A percentile compares a stretch with the other conserved stretches of the same genome.
These are phyloP conservation scores for Dreissena polymorpha DNA, from an alignment of 1,140 invertebrate genomes.

Conservation along the genomic window DNA sequence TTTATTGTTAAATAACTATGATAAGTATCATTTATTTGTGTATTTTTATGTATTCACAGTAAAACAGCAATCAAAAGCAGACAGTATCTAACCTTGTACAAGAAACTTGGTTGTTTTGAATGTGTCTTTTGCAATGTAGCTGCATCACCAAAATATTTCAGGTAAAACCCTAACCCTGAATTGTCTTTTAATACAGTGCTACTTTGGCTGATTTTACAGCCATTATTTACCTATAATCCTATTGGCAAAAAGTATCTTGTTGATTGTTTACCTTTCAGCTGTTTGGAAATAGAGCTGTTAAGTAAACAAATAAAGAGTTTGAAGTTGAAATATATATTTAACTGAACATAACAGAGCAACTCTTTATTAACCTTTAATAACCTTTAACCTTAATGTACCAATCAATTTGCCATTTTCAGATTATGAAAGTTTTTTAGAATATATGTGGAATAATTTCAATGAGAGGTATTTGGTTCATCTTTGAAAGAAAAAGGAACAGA, in stretches of 20 bases:
- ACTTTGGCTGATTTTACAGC: background rate
- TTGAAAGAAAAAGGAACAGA: too few species aligned
- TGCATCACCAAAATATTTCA: constrained; percentile 54
- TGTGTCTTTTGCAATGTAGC: constrained; percentile 58
- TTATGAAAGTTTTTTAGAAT: too few species aligned
- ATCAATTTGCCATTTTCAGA: too few species aligned
- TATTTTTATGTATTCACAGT: constrained; percentile 29
- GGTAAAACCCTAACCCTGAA: constrained; percentile 42
- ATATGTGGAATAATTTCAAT: too few species aligned
- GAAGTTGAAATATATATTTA: background rate
- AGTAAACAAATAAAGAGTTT: background rate
- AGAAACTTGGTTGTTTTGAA: constrained; percentile 65
- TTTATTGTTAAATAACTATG: background rate
- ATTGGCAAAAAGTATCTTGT: background rate
- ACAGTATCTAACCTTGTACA: constrained; percentile 60
- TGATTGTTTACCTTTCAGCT: background rate
- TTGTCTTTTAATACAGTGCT: background rate
- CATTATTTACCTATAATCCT: background rate
- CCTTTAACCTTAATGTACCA: too few species aligned
- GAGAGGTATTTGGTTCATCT: too few species aligned
- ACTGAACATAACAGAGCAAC: background rate
- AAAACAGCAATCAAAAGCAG: constrained; percentile 27
- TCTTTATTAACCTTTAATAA: too few species aligned
- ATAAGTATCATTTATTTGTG: constrained; percentile 11
- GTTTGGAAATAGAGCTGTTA: background rate